Evolutionary conservation across 2,888 invertebrate species (phyloP).

Genomic region (Chrysodeixis includens): DNA sequence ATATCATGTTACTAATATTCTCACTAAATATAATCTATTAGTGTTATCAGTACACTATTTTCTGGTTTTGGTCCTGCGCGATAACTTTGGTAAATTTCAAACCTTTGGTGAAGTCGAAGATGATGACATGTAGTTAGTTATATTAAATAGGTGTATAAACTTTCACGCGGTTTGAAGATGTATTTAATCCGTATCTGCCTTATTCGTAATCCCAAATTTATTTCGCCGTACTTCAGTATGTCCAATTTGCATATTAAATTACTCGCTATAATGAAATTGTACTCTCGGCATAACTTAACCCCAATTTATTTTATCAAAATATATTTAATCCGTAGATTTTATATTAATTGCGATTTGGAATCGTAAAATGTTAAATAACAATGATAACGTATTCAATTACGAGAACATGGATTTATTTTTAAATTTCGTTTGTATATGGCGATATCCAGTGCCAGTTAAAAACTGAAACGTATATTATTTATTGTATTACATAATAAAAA

Average conservation of each 20-base stretch:
- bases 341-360: neutral
- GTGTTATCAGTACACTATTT: too few relatives aligned
- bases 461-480: neutral
- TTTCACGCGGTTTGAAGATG: neutral
- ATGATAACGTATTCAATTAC: neutral
- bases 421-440: neutral
- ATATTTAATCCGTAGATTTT: neutral
- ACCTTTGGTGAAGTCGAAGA: too few relatives aligned
- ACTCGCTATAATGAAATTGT: conserved; percentile 1
- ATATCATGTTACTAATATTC: too few relatives aligned
- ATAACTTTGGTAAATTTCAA: neutral
- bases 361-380: neutral
- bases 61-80: too few relatives aligned
- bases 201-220: conserved; percentile 2
- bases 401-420: neutral
- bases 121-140: too few relatives aligned
- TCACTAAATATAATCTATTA: too few relatives aligned
- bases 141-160: neutral
- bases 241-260: conserved; percentile 4
- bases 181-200: neutral
- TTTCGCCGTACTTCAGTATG: neutral
- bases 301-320: conserved; percentile 1
- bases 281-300: neutral
- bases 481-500: neutral
- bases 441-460: neutral